phyloP scores from a whole-genome alignment of 64 coral and sea anemone species.

The Anthopleura sola region DNA sequence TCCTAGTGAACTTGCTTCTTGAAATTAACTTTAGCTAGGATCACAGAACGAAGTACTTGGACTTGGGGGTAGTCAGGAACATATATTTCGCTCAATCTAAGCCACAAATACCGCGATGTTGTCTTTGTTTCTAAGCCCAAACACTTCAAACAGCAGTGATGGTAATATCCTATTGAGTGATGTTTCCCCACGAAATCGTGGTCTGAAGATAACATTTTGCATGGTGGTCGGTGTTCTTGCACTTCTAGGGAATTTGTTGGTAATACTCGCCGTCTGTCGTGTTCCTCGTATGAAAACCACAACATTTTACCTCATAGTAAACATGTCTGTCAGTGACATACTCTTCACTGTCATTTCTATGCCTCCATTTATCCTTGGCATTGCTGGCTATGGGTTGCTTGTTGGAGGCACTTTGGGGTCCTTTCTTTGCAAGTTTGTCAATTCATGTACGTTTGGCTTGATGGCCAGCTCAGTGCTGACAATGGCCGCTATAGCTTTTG shows the following conservation, averaged over 20 bases:
- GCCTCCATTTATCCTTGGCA: constrained; percentile 44
- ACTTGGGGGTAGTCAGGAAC: background rate
- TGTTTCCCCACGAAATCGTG: background rate
- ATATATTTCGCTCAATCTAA: background rate
- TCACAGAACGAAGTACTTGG: too few species aligned
- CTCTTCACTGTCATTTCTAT: constrained; percentile 36
- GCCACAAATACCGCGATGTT: background rate
- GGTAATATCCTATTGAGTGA: background rate
- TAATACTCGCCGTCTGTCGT: constrained; percentile 26
- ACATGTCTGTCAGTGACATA: constrained; percentile 49
- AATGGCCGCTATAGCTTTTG: constrained; percentile 53
- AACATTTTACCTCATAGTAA: constrained; percentile 45
- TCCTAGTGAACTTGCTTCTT: too few species aligned
- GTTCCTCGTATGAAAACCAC: constrained; percentile 41
- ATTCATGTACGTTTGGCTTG: constrained; percentile 20
- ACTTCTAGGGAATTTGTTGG: constrained; percentile 34
- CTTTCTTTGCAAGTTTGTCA: constrained; percentile 42
- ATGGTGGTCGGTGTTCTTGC: constrained; percentile 14
- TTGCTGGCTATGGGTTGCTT: constrained; percentile 20
- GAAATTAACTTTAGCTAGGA: too few species aligned
- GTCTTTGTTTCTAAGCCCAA: background rate
- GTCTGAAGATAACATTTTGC: background rate
- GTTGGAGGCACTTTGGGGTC: constrained; percentile 2
- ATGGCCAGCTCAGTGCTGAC: constrained; percentile 48
- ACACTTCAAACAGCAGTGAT: background rate